These are phyloP conservation scores for Phthorimaea operculella DNA, from an alignment of 1,140 invertebrate species.

Conservation along the genomic window DNA sequence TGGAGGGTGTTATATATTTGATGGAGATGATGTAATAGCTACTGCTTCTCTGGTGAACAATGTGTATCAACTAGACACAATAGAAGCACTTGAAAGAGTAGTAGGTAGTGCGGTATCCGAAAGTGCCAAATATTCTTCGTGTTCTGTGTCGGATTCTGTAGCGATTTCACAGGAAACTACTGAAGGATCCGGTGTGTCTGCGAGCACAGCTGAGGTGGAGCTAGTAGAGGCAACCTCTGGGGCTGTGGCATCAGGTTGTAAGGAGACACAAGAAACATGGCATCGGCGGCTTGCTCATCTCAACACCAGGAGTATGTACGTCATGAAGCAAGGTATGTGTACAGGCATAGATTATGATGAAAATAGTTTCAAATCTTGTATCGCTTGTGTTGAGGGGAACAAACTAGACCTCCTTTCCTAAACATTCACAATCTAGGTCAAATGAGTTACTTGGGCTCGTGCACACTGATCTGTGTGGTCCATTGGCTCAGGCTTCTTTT, in stretches of 20 bases:
- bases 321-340: conserved; percentile 6
- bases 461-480: conserved; percentile 37
- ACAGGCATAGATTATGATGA: conserved; percentile 6
- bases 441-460: conserved; percentile 1
- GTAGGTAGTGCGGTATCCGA: background rate
- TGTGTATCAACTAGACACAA: background rate
- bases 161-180: background rate
- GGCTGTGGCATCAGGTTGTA: background rate
- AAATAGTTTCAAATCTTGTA: background rate
- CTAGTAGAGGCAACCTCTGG: background rate
- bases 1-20: conserved; percentile 5
- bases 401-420: conserved; percentile 9
- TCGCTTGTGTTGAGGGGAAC: conserved; percentile 2
- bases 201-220: background rate
- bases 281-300: conserved; percentile 7
- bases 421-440: background rate
- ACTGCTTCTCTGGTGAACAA: background rate
- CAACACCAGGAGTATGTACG: conserved; percentile 3
- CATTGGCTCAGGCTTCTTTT: conserved; percentile 31
- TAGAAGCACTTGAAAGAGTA: background rate
- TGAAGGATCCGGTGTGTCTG: background rate
- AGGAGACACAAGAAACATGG: background rate
- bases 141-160: background rate
- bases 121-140: background rate
- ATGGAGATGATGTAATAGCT: conserved; percentile 1